Evolutionary conservation across 2,888 invertebrate species (phyloP).

Genomic region (Cremastinae sp.): DNA sequence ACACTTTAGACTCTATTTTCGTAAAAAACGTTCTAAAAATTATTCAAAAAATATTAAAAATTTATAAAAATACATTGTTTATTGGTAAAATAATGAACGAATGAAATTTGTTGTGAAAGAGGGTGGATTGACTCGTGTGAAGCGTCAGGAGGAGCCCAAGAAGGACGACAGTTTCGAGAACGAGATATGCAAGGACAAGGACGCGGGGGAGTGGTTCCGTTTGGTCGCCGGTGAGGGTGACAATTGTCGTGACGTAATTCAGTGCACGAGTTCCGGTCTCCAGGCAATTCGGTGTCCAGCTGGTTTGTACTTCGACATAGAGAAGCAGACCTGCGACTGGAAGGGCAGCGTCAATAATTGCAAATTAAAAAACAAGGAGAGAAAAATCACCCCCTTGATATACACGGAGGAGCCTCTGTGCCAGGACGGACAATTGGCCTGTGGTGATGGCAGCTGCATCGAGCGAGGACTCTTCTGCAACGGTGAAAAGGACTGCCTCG

Average conservation of each 20-base stretch:
- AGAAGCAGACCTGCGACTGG: constrained; percentile 97
- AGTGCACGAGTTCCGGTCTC: constrained; percentile 95
- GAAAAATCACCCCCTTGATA: constrained; percentile 92
- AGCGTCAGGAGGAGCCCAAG: constrained; percentile 87
- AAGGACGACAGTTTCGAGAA: constrained; percentile 94
- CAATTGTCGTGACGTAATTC: constrained; percentile 96
- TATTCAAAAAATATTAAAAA: no score
- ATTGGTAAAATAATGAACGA: background rate
- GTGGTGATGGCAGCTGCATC: constrained; percentile 92
- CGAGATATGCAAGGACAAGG: constrained; percentile 96
- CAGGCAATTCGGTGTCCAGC: constrained; percentile 96
- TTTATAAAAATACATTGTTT: background rate
- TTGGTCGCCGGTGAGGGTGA: constrained; percentile 94
- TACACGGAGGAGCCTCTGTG: constrained; percentile 95
- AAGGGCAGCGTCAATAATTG: constrained; percentile 96
- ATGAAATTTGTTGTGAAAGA: constrained; percentile 69
- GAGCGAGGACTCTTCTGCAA: constrained; percentile 96
- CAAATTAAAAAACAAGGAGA: constrained; percentile 93
- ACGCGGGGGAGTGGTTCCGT: constrained; percentile 97
- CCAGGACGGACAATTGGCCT: constrained; percentile 92
- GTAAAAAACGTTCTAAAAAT: no score
- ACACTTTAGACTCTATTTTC: no score
- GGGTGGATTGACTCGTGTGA: constrained; percentile 83
- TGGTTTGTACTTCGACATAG: constrained; percentile 95
- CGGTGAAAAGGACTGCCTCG: constrained; percentile 93